Evolutionary conservation across 2,797 vertebrate species (phyloP).

Genomic region (Phrynocephalus vlangalii): DNA sequence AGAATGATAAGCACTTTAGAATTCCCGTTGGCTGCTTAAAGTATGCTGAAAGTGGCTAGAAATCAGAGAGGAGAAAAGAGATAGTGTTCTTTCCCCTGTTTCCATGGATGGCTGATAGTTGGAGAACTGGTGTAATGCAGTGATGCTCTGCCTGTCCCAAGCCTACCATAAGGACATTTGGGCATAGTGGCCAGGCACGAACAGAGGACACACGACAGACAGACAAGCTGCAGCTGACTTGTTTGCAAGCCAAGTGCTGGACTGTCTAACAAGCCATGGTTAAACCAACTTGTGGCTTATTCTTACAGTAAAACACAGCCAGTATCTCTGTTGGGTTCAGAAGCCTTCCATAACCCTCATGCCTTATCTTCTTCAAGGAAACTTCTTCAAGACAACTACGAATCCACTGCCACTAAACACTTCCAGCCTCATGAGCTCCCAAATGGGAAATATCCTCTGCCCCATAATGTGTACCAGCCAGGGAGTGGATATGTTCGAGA

Average conservation of each 20-base stretch:
- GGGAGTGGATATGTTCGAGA: constrained; percentile 53
- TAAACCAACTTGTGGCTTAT: background rate
- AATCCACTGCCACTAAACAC: constrained; percentile 55
- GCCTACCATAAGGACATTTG: background rate
- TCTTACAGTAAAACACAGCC: background rate
- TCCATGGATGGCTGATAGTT: too few species aligned
- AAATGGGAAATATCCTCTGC: constrained; percentile 53
- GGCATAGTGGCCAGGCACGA: background rate
- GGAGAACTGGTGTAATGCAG: background rate
- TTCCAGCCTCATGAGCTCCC: constrained; percentile 64
- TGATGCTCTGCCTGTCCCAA: background rate
- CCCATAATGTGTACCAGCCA: constrained; percentile 16
- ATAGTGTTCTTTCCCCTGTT: background rate
- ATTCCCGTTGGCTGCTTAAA: background rate
- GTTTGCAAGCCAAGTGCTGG: background rate
- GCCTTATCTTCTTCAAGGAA: background rate
- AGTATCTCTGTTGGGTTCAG: background rate
- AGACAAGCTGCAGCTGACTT: background rate
- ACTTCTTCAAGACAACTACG: constrained; percentile 35
- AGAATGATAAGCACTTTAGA: background rate
- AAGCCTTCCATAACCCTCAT: background rate
- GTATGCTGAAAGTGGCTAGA: background rate
- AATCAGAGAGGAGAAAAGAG: background rate
- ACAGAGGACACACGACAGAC: background rate
- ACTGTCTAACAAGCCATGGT: background rate